A percentile compares a stretch with the other conserved stretches of the same genome.
These are phyloP conservation scores for Caenorhabditis doughertyi DNA, from an alignment of 2,888 invertebrate species.

Conservation along the genomic window DNA sequence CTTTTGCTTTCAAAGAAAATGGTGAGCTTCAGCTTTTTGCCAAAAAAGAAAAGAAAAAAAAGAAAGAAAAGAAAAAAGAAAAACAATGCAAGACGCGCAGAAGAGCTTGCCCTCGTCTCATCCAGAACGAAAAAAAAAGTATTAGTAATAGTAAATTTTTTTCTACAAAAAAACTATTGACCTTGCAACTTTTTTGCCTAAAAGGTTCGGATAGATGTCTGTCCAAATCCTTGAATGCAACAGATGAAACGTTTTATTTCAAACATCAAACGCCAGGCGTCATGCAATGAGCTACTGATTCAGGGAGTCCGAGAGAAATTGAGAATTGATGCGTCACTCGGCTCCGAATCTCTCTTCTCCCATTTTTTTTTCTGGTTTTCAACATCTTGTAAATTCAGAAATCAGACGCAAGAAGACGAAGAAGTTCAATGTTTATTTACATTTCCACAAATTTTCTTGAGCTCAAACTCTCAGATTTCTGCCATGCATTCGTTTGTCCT, in stretches of 20 bases:
- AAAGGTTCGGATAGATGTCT: neutral
- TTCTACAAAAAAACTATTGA: neutral
- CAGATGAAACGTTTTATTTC: slow-evolving; percentile 30
- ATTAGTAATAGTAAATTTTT: slow-evolving; percentile 13
- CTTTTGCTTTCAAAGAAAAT: neutral
- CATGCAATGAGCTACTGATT: slow-evolving; percentile 54
- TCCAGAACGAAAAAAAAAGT: neutral
- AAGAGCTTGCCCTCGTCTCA: neutral
- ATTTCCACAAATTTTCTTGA: neutral
- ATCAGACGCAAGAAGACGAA: neutral
- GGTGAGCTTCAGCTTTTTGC: slow-evolving; percentile 3
- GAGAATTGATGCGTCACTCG: slow-evolving; percentile 63
- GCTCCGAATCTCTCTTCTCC: slow-evolving; percentile 10
- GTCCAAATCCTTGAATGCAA: slow-evolving; percentile 1
- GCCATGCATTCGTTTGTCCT: neutral
- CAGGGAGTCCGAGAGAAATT: slow-evolving; percentile 2
- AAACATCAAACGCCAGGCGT: slow-evolving; percentile 60
- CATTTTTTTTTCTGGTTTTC: slow-evolving; percentile 12
- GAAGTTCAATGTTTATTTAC: slow-evolving; percentile 12
- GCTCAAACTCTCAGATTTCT: slow-evolving; percentile 30
- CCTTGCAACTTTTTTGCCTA: neutral
- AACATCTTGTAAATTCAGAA: neutral
- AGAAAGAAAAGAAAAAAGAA: slow-evolving; percentile 32
- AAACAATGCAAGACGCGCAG: slow-evolving; percentile 39
- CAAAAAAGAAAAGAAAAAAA: slow-evolving; percentile 8